Conservation (phyloP, 2,888 invertebrate genomes). For the Drosophila parthenogenetica region DNA sequence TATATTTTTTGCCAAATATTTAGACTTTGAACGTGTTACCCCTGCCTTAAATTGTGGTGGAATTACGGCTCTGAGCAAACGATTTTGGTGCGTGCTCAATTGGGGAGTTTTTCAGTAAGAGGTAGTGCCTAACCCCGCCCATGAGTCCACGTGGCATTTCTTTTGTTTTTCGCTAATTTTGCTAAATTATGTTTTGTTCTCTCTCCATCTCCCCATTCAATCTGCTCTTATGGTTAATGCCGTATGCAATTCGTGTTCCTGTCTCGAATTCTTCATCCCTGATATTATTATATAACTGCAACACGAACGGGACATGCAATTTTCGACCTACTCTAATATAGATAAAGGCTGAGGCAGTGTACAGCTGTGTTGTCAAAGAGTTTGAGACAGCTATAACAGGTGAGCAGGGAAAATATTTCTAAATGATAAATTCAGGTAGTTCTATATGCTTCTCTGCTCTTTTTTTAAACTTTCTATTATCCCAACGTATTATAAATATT, state of each 20-base stretch:
- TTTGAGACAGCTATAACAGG: neutral
- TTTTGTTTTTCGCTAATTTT: conserved; percentile 82
- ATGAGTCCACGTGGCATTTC: conserved; percentile 59
- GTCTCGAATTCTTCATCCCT: conserved; percentile 18
- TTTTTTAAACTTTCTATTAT: too few relatives aligned
- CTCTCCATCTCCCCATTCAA: conserved; percentile 32
- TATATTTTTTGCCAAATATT: conserved; percentile 69
- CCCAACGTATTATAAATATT: too few relatives aligned
- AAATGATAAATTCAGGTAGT: too few relatives aligned
- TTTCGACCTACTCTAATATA: conserved; percentile 29
- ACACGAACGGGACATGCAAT: conserved; percentile 72
- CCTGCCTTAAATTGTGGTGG: conserved; percentile 15
- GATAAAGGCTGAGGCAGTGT: neutral
- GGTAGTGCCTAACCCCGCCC: conserved; percentile 35
- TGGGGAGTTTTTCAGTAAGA: conserved; percentile 77
- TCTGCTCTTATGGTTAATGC: conserved; percentile 13
- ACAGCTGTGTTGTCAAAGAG: neutral
- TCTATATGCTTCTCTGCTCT: too few relatives aligned
- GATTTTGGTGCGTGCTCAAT: conserved; percentile 82
- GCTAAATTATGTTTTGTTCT: conserved; percentile 80
- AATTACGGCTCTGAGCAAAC: conserved; percentile 56
- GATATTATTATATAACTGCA: conserved; percentile 67
- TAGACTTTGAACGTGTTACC: conserved; percentile 76
- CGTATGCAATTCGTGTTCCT: conserved; percentile 63
- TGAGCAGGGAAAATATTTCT: too few relatives aligned